phyloP scores from a whole-genome alignment of 2,113 vertebrate genomes.

The Colossoma macropomum region DNA sequence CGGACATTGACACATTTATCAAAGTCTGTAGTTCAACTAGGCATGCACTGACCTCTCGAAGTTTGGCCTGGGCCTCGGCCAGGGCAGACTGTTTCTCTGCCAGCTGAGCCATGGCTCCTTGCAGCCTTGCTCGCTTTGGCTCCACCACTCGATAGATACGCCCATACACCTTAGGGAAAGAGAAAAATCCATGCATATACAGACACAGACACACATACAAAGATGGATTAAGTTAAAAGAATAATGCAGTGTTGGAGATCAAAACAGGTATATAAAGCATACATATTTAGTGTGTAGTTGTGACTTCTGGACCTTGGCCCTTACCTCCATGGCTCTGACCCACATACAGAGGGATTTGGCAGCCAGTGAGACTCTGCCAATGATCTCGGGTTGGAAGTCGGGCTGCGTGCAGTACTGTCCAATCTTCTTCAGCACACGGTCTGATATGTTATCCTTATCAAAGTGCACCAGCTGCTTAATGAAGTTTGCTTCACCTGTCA shows the following conservation, averaged over 20 bases:
- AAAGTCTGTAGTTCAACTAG: neutral
- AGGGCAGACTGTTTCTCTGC: conserved; percentile 84
- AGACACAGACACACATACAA: conserved; percentile 11
- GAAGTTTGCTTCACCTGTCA: conserved; percentile 86
- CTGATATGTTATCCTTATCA: conserved; percentile 90
- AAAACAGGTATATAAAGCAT: neutral
- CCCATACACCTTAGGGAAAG: conserved; percentile 81
- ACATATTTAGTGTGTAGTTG: neutral
- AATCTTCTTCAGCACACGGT: conserved; percentile 86
- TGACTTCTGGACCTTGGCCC: neutral
- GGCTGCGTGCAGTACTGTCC: conserved; percentile 82
- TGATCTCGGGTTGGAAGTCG: conserved; percentile 88
- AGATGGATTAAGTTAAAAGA: neutral
- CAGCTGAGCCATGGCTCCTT: conserved; percentile 78
- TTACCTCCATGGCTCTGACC: conserved; percentile 92
- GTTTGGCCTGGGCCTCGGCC: conserved; percentile 84
- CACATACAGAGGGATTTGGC: conserved; percentile 93
- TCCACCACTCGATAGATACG: conserved; percentile 83
- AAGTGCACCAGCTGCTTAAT: conserved; percentile 89
- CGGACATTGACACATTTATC: neutral
- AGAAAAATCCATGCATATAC: conserved; percentile 11
- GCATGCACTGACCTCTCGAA: conserved; percentile 69
- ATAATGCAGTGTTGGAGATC: neutral
- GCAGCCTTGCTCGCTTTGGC: conserved; percentile 82
- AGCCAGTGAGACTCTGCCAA: conserved; percentile 86